Conservation (phyloP, 2,113 vertebrate species). For the Otolemur garnettii region DNA sequence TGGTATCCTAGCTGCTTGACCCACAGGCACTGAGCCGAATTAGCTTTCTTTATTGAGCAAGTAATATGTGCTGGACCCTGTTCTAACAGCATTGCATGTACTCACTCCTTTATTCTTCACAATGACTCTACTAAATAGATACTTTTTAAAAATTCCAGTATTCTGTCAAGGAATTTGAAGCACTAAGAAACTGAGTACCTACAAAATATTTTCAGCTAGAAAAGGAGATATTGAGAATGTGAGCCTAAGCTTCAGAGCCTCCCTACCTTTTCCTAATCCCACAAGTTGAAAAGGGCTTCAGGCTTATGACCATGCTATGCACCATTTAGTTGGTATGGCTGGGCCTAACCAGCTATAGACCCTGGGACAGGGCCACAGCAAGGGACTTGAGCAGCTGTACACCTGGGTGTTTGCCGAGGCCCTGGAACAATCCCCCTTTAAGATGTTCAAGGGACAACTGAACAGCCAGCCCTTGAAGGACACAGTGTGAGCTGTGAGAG, state of each 20-base stretch:
- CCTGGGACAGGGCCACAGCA: not conserved
- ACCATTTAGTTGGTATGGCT: not conserved
- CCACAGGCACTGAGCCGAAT: no score
- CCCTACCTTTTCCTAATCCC: not conserved
- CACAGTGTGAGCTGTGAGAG: not conserved
- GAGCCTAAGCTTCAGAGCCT: not conserved
- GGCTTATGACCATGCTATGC: not conserved
- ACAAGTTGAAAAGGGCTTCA: no score
- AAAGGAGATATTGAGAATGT: constrained; percentile 22
- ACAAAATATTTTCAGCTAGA: constrained; percentile 15
- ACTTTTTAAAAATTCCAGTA: not conserved
- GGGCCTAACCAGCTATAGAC: not conserved
- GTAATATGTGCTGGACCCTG: not conserved
- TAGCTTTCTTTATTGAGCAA: not conserved
- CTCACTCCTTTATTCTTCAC: not conserved
- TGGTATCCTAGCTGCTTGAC: no score
- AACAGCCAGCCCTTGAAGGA: not conserved
- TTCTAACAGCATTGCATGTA: not conserved
- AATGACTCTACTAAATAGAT: not conserved
- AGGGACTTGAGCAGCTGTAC: not conserved
- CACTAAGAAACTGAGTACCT: not conserved
- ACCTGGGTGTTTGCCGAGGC: not conserved
- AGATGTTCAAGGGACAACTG: not conserved
- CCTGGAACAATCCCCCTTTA: not conserved
- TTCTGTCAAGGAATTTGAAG: constrained; percentile 1